Evolutionary conservation across 2,113 vertebrate genomes (phyloP).

Genomic region (Tinamus guttatus): DNA sequence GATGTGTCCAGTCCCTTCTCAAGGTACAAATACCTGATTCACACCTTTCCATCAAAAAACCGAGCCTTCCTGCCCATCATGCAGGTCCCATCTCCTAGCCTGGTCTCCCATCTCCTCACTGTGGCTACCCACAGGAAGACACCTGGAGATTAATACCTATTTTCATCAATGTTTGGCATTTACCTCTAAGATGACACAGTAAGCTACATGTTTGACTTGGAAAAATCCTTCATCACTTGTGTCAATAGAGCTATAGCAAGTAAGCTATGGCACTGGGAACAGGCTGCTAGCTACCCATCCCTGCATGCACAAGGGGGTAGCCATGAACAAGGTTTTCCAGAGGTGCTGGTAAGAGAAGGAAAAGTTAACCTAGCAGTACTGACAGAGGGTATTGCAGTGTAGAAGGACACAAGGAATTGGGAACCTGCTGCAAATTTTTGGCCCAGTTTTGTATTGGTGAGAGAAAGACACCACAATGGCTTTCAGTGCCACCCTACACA

Average conservation of each 20-base stretch:
- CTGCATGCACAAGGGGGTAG: neutral
- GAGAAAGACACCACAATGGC: neutral
- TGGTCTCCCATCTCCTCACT: neutral
- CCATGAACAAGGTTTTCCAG: neutral
- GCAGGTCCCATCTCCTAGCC: neutral
- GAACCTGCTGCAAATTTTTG: neutral
- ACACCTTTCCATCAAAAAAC: neutral
- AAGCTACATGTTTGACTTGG: neutral
- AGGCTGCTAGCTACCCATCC: neutral
- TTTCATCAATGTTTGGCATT: neutral
- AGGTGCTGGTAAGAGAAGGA: neutral
- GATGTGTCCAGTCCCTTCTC: neutral
- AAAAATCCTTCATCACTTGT: neutral
- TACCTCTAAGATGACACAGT: neutral
- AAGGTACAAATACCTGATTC: neutral
- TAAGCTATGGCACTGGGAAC: neutral
- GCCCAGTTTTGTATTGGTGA: neutral
- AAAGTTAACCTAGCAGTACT: neutral
- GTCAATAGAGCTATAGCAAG: neutral
- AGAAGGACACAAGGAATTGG: neutral
- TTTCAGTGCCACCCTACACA: neutral
- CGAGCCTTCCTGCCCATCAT: neutral
- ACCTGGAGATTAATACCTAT: neutral
- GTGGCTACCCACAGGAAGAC: neutral
- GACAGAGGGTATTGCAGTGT: neutral